Percentiles rank a stretch among this genome's conserved stretches.
phyloP scores from a whole-genome alignment of 2,113 vertebrate species.

The Corythornis cristatus region DNA sequence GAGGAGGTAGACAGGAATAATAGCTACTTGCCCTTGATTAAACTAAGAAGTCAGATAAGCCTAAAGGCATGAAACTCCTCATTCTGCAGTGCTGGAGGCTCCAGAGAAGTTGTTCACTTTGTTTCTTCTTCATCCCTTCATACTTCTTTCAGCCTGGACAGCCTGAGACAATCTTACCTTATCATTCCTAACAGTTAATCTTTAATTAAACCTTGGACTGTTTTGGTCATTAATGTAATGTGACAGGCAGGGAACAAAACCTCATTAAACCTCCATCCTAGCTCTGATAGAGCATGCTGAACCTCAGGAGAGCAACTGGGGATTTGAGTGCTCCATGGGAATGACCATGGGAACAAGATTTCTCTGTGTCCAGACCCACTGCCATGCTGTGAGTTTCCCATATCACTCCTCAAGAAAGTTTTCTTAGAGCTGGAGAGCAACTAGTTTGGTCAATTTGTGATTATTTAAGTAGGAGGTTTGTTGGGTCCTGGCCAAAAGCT shows the following conservation, averaged over 20 bases:
- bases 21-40: background rate
- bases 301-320: background rate
- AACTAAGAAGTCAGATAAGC: background rate
- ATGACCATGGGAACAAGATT: background rate
- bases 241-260: background rate
- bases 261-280: background rate
- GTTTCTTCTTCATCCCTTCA: background rate
- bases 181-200: slow-evolving; percentile 36
- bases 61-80: background rate
- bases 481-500: slow-evolving; percentile 30
- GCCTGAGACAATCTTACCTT: background rate
- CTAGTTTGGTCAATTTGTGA: slow-evolving; percentile 6
- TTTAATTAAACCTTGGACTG: slow-evolving; percentile 44
- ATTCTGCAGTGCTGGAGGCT: background rate
- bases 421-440: background rate
- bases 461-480: background rate
- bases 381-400: background rate
- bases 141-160: background rate
- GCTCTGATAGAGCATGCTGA: background rate
- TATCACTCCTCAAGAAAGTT: background rate
- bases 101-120: background rate
- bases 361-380: background rate
- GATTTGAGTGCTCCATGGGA: background rate
- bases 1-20: background rate
- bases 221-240: slow-evolving; percentile 38